Evolutionary conservation across 1,140 invertebrate genomes (phyloP), one percentile per base, ranked within the genome.

Genomic region (Sinella curviseta): DNA sequence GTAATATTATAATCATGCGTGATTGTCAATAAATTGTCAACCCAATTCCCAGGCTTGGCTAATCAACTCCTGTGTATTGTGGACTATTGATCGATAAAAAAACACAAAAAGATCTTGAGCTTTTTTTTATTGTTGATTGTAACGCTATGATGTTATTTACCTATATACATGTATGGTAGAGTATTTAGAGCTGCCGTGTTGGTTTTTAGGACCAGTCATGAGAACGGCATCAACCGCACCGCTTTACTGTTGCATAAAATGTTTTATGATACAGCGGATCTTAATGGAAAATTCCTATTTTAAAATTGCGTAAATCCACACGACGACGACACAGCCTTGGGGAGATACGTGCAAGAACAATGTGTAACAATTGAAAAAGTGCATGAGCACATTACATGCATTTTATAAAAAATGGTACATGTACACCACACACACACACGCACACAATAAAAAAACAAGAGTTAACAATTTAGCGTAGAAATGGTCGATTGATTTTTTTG

Each of bases 401-500:
- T 33, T 70, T 70, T 70, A 60, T 70, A 3, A 70, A 65, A 65
- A 17, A 17, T 26, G 4, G 26, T 65, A 4, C 57, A 70, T 31
- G n/a, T 33, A 24, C 65, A 70, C 26, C 12, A 31, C 31, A 12
- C 4, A 48, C 4, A 48, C 4, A 17, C 39, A 48, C 17, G 39
- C 39, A 60, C n/a, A 60, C 3, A 60, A 60, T 60, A 4, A 4
- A 60, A 60, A n/a, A n/a, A n/a, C n/a, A n/a, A n/a, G n/a, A n/a
- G n/a, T n/a, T n/a, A n/a, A n/a, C n/a, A n/a, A n/a, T n/a, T n/a
- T n/a, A n/a, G n/a, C n/a, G n/a, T n/a, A 17, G 31, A 70, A 70
- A 70, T 70, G 65, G 65, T 70, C 65, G 65, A 70, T 70, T 70
- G 65, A 70, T 70, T 70, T 70, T n/a, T n/a, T n/a, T n/a, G n/a